These are phyloP conservation scores for Paramormyrops hopkinsi DNA, from an alignment of 2,797 vertebrate genomes.

Conservation along the genomic window DNA sequence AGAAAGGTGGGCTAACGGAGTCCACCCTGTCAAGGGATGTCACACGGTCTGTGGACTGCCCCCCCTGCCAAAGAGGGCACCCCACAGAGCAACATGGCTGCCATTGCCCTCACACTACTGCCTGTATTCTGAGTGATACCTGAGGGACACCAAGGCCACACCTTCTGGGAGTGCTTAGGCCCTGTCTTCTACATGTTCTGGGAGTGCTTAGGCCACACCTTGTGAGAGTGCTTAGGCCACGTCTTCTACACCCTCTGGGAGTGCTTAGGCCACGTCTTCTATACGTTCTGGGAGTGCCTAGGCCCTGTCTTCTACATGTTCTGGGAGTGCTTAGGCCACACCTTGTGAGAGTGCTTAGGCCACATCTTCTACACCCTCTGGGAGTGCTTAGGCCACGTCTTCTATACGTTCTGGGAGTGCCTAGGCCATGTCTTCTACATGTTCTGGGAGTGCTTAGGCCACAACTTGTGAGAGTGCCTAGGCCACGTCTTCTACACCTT, in stretches of 20 bases:
- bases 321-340: too few species aligned
- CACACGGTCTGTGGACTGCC: neutral
- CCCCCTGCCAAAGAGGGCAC: neutral
- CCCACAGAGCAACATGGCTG: neutral
- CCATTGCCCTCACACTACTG: neutral
- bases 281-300: neutral
- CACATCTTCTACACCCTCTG: too few species aligned
- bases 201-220: neutral
- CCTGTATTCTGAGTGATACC: neutral
- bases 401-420: too few species aligned
- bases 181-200: neutral
- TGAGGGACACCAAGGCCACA: neutral
- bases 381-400: neutral
- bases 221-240: neutral
- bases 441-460: neutral
- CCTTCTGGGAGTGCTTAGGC: neutral
- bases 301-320: neutral
- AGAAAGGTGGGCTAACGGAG: neutral
- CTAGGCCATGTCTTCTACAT: neutral
- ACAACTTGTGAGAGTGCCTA: too few species aligned
- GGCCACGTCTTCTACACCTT: too few species aligned
- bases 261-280: too few species aligned
- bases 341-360: neutral
- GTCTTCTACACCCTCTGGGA: neutral
- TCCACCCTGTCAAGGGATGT: neutral